Percentiles rank a stretch among this genome's conserved stretches.
phyloP scores from a whole-genome alignment of 2,888 invertebrate genomes.

The Entomobrya proxima region DNA sequence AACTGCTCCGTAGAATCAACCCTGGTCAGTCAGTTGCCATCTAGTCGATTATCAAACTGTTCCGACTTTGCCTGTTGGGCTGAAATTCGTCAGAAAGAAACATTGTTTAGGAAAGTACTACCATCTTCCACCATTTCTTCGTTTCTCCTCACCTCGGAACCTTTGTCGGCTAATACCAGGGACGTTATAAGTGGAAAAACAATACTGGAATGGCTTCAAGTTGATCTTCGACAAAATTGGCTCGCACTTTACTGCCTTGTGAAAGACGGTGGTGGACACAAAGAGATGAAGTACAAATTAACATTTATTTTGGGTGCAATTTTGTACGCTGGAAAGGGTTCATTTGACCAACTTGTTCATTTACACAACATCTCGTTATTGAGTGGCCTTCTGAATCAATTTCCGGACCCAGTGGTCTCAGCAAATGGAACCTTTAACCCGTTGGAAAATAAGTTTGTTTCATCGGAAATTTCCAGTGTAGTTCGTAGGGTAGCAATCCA shows the following conservation, averaged over 20 bases:
- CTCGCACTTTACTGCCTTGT: neutral
- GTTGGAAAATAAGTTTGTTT: too few relatives aligned
- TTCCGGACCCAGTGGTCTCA: too few relatives aligned
- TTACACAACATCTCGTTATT: slow-evolving; percentile 3
- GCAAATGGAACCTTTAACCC: too few relatives aligned
- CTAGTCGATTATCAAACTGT: neutral
- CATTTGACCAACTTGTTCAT: neutral
- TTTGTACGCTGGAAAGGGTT: neutral
- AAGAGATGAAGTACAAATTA: neutral
- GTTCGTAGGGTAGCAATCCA: too few relatives aligned
- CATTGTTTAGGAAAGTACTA: neutral
- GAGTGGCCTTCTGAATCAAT: too few relatives aligned
- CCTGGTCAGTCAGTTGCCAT: neutral
- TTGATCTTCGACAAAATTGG: neutral
- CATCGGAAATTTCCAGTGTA: too few relatives aligned
- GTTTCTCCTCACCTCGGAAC: neutral
- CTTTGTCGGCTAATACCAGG: neutral
- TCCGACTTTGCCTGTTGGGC: neutral
- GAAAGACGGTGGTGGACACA: too few relatives aligned
- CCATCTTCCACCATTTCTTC: neutral
- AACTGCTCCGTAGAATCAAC: neutral
- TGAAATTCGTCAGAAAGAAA: neutral
- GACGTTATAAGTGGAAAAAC: neutral
- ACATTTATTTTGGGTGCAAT: neutral
- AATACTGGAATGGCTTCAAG: neutral